phyloP scores from a whole-genome alignment of 1,140 invertebrate genomes.

The Phymorhynchus buccinoides region DNA sequence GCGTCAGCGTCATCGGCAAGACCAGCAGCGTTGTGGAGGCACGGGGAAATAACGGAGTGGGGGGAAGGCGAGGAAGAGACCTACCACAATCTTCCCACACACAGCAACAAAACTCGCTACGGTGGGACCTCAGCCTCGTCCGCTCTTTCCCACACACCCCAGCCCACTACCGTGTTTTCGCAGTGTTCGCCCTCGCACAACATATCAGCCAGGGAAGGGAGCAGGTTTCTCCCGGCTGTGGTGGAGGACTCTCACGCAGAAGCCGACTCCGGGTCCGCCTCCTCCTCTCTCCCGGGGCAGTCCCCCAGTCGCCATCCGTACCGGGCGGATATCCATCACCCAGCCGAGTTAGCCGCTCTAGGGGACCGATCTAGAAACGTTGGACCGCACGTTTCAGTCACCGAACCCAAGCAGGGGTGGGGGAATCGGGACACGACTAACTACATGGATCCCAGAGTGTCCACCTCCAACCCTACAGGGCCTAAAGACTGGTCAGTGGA shows the following conservation, averaged over 20 bases:
- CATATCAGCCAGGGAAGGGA: not conserved
- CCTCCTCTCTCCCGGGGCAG: not conserved
- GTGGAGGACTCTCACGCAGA: not conserved
- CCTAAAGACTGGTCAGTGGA: constrained; percentile 29
- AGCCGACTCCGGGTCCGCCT: not conserved
- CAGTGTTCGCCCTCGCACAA: not conserved
- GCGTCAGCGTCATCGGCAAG: no score
- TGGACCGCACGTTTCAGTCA: no score
- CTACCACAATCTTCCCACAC: not conserved
- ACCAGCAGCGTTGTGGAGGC: not conserved
- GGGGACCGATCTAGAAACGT: no score
- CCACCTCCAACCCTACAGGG: not conserved
- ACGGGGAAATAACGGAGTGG: not conserved
- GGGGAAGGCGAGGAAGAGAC: not conserved
- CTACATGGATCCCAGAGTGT: constrained; percentile 9
- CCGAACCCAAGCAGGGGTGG: not conserved
- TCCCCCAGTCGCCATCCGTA: not conserved
- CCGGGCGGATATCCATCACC: no score
- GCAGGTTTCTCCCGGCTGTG: not conserved
- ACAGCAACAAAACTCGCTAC: no score
- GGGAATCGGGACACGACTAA: not conserved
- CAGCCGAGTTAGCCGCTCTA: not conserved
- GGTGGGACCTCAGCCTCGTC: not conserved
- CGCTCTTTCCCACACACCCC: not conserved
- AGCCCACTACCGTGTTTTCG: not conserved